Evolutionary conservation across 2,888 invertebrate species (phyloP).

Genomic region (Notodonta dromedarius): DNA sequence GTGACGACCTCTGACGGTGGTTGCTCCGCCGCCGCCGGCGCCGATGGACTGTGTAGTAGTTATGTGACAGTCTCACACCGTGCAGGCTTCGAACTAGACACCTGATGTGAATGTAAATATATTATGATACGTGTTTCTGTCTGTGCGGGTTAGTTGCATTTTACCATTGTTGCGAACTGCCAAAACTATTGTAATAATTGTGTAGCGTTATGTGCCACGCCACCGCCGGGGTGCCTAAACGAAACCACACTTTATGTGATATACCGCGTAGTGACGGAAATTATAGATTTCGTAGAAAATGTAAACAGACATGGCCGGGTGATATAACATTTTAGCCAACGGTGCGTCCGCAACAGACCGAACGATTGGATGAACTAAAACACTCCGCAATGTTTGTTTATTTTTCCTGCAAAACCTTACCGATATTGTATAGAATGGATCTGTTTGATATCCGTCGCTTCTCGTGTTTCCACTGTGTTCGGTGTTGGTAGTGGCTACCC

Average conservation of each 20-base stretch:
- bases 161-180: conserved; percentile 83
- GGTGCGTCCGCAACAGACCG: too few relatives aligned
- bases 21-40: conserved; percentile 42
- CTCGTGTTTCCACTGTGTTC: conserved; percentile 12
- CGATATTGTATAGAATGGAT: too few relatives aligned
- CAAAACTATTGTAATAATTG: conserved; percentile 80
- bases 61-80: conserved; percentile 52
- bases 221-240: conserved; percentile 23
- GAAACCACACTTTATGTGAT: not conserved
- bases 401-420: too few relatives aligned
- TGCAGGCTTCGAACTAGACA: conserved; percentile 49
- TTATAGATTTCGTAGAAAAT: not conserved
- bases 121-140: conserved; percentile 66
- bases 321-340: too few relatives aligned
- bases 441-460: not conserved
- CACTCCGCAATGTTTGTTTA: too few relatives aligned
- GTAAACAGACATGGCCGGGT: too few relatives aligned
- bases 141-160: conserved; percentile 75
- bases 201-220: conserved; percentile 61
- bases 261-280: not conserved
- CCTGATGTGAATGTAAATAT: conserved; percentile 71
- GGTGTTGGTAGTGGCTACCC: conserved; percentile 15
- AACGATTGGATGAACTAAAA: too few relatives aligned
- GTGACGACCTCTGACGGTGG: conserved; percentile 47
- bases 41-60: conserved; percentile 32